Conservation (phyloP, 1,140 invertebrate genomes). For the Hetaerina americana region DNA sequence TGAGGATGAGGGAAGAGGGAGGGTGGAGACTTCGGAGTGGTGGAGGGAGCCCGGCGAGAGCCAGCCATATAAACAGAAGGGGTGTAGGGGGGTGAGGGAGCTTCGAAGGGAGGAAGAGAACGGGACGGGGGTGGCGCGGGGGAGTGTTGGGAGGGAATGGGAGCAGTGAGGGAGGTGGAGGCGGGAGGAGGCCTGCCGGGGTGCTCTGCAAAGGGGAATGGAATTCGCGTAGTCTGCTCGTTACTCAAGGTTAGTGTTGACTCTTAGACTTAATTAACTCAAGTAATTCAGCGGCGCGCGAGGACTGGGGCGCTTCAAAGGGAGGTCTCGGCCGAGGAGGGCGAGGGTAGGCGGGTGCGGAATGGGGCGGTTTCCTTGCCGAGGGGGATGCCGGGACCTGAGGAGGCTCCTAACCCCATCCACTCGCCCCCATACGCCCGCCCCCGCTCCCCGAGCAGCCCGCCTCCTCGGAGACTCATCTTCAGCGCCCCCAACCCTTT, state of each 20-base stretch:
- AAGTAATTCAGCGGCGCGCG: not conserved
- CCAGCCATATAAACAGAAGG: not conserved
- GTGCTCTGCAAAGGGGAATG: not conserved
- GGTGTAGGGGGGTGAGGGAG: not conserved
- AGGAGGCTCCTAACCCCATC: too few species aligned
- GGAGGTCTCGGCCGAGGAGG: too few species aligned
- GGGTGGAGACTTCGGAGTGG: not conserved
- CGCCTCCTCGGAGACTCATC: too few species aligned
- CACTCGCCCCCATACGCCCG: too few species aligned
- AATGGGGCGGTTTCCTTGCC: too few species aligned
- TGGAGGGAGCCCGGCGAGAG: not conserved
- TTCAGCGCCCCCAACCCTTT: too few species aligned
- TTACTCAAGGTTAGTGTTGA: not conserved
- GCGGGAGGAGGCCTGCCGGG: not conserved
- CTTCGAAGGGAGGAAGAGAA: not conserved
- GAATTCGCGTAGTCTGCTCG: not conserved
- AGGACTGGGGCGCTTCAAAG: not conserved
- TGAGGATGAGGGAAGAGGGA: not conserved
- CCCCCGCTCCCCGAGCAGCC: too few species aligned
- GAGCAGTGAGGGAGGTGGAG: not conserved
- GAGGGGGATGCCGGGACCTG: too few species aligned
- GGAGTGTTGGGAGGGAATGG: not conserved
- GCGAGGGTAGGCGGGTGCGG: too few species aligned
- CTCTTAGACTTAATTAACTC: not conserved
- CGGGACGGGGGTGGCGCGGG: too few species aligned